Base-by-base conservation (phyloP, 2,797 vertebrate genomes). In the Myripristis jacobus region DNA sequence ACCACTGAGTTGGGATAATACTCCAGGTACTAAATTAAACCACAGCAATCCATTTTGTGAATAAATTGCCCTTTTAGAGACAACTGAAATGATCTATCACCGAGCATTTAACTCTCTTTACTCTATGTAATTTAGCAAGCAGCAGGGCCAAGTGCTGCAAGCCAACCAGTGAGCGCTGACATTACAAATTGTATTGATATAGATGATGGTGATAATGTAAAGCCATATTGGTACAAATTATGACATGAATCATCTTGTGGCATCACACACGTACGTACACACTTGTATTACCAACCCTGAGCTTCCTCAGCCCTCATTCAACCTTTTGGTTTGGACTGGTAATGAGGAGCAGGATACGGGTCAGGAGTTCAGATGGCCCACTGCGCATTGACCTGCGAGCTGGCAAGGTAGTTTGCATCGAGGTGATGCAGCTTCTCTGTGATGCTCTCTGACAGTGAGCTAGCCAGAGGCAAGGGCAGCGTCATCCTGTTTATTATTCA, bases 401-500 rank as follows among this genome's bases (percentile, higher is more conserved):
- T 77, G 82, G 81, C 84, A 75, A 59, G 63, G 72, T 87, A 83
- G 86, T 72, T 60, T 83, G 73, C 73, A 60, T 74, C 62, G 65
- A 47, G 59, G 53, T 82, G 79, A 91, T 89, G 76, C 62, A 67
- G 53, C 56, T 70, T 38, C 66, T 53, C 29, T 81, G 69, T 84
- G 84, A 87, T 89, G 66, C 29, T 59, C 80, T 67, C 69, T 87
- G 89, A 86, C 84, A 80, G 64, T 70, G 78, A 73, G 68, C 83
- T 84, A 85, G 89, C 88, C 80, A 71, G 61, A 70, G 53, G 47
- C 46, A 43, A 52, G 27, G 53, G 53, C 75, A 67, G 74, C 60
- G 75, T 73, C 73, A 54, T 82, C 67, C 70, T 79, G 51, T 72
- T 88, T 54, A 81, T 84, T 80, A 46, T 48, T 58, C 43, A 22